A percentile compares a stretch with the other conserved stretches of the same genome.
phyloP scores from a whole-genome alignment of 2,888 invertebrate genomes.

The Prosopocoilus inquinatus region DNA sequence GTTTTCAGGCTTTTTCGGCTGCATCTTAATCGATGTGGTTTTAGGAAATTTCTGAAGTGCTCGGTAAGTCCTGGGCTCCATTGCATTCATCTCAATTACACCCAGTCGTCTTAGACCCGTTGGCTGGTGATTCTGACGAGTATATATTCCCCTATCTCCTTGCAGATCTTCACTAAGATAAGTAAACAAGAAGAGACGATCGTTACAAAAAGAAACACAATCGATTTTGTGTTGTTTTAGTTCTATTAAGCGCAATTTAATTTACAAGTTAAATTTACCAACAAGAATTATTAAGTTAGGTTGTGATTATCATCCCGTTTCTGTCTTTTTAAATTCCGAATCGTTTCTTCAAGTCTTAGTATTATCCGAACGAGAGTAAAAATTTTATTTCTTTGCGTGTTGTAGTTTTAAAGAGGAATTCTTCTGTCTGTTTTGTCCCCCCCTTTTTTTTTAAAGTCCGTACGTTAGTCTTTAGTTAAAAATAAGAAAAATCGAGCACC shows the following conservation, averaged over 20 bases:
- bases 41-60: conserved; percentile 57
- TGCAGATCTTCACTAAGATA: conserved; percentile 53
- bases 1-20: not conserved
- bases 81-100: conserved; percentile 55
- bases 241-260: not conserved
- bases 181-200: not conserved
- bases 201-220: not conserved
- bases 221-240: not conserved
- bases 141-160: conserved; percentile 58
- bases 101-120: conserved; percentile 55
- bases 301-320: no score
- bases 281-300: no score
- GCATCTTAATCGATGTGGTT: conserved; percentile 3
- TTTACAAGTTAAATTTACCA: no score
- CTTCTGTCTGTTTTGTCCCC: no score
- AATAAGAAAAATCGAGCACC: no score
- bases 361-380: no score
- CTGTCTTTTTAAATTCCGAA: no score
- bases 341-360: no score
- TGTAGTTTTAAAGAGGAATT: no score
- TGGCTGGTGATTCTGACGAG: conserved; percentile 57
- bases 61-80: conserved; percentile 59
- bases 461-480: no score
- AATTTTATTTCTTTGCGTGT: no score
- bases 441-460: no score